A percentile compares a stretch with the other conserved stretches of the same genome.
Evolutionary conservation across 2,113 vertebrate genomes (phyloP).

Genomic region (Paralichthys olivaceus): DNA sequence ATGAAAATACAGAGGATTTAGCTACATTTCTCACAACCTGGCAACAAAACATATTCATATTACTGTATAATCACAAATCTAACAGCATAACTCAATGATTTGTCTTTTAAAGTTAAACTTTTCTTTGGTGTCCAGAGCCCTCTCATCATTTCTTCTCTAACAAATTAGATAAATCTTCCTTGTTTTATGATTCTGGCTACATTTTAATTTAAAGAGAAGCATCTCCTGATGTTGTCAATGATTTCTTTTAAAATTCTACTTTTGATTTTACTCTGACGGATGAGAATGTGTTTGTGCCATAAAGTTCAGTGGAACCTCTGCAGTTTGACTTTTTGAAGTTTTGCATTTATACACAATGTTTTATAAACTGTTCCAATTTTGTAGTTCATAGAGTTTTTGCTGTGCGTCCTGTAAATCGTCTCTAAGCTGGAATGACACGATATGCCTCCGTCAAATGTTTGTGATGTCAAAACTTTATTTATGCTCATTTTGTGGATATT

Average conservation of each 20-base stretch:
- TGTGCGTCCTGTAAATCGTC: not conserved
- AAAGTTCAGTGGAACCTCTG: not conserved
- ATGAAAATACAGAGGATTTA: not conserved
- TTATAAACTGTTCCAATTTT: not conserved
- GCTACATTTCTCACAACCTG: not conserved
- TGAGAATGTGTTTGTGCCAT: not conserved
- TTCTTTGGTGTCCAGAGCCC: not conserved
- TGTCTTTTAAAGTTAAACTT: not conserved
- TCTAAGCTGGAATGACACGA: not conserved
- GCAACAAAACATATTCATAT: not conserved
- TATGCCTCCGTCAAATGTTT: not conserved
- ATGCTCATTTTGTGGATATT: constrained; percentile 7
- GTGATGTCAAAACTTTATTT: constrained; percentile 35
- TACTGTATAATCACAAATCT: not conserved
- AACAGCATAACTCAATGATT: not conserved
- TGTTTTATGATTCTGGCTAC: not conserved
- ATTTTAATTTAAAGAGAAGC: no score
- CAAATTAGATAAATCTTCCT: no score
- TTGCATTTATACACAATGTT: not conserved
- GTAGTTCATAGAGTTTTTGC: not conserved
- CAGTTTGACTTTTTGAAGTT: not conserved
- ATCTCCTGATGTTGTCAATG: not conserved
- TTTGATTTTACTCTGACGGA: not conserved
- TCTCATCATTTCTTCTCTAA: no score
- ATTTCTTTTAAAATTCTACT: not conserved